Evolutionary conservation across 1,140 invertebrate genomes (phyloP), one percentile per base, ranked within the genome.

Genomic region (Neodiprion virginianus): DNA sequence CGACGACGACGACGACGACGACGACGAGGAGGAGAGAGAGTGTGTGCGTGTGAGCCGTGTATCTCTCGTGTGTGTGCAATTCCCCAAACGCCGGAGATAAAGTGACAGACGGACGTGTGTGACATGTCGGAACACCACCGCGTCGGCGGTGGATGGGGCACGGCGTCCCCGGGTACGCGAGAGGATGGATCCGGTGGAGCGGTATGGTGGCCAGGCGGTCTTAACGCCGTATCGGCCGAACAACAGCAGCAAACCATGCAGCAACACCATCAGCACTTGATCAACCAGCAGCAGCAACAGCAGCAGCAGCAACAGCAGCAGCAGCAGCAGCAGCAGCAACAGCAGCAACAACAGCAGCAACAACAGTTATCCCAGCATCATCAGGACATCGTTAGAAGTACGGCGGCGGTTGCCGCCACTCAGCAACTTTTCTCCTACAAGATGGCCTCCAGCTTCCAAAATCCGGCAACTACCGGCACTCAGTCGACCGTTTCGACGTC

Each of bases 341-440:
- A 90, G 83, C 86, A 90, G 83, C 90, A 90, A 81, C 90, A 85
- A 80, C 78, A 79, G 28, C 76, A 76, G 10, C 75, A 78, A 71
- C 83, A 87, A 74, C 84, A 85, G 74, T 79, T 81, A 67, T 76
- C 78, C 17, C 88, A 89, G 53, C 86, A 88, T 78, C 87, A 88
- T 77, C 88, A 88, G 74, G 84, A 89, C 65, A 88, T 87, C 47
- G 86, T 87, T 74, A 90, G 87, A 75, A 91, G 89, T 78, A 91
- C 90, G 72, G 90, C 90, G 12, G 89, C 92, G 68, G 92, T 91
- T 49, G 88, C 90, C 69, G 86, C 89, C 14, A 91, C 92, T 71
- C 94, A 95, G 83, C 94, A 95, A 85, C 89, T 95, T 76, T 95
- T 95, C 84, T 92, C 93, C 75, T 95, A 95, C 88, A 95, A 95